Percentiles rank a stretch among this genome's conserved stretches.
phyloP scores from a whole-genome alignment of 2,888 invertebrate genomes.

The Thereva unica region DNA sequence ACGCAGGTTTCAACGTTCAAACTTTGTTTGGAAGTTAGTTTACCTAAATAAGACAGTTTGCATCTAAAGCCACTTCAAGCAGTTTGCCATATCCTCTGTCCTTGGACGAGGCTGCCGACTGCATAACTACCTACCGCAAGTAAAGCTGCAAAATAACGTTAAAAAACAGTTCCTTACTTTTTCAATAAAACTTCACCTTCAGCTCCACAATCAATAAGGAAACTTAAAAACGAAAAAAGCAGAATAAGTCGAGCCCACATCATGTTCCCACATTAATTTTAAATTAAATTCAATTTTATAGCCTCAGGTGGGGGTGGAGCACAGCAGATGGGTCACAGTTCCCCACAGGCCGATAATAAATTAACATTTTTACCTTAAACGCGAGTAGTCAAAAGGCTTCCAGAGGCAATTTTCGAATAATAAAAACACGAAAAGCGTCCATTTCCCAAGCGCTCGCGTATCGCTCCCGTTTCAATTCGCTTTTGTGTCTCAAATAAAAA shows the following conservation, averaged over 20 bases:
- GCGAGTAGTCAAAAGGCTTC: background rate
- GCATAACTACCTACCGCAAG: no score
- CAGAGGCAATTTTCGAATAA: background rate
- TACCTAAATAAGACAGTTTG: no score
- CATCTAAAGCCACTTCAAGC: no score
- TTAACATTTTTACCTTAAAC: background rate
- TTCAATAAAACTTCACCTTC: no score
- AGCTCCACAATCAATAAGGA: no score
- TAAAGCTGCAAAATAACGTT: no score
- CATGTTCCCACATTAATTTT: background rate
- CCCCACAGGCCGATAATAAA: background rate
- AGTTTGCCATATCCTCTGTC: no score
- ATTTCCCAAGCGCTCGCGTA: background rate
- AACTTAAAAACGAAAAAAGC: background rate
- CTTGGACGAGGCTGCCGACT: no score
- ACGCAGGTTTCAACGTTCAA: no score
- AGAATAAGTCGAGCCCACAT: background rate
- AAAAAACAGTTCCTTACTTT: no score
- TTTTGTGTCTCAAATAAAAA: background rate
- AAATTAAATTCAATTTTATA: background rate
- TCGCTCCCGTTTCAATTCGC: background rate
- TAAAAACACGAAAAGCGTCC: no score
- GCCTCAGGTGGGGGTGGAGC: background rate
- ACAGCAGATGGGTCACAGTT: background rate
- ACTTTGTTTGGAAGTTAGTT: no score